Conservation (phyloP, 1,140 invertebrate species). For the Scaptomyza hsui region DNA sequence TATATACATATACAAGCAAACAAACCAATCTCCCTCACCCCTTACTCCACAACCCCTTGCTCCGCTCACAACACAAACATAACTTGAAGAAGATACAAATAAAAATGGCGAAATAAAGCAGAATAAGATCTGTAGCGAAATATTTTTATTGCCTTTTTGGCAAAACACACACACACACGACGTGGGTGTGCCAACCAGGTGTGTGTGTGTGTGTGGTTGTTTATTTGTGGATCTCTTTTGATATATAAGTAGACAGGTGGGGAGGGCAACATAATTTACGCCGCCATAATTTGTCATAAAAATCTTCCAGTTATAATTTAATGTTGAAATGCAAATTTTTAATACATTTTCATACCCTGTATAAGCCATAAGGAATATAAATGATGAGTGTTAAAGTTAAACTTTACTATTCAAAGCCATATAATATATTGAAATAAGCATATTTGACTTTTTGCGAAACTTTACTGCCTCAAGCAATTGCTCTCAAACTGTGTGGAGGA, state of each 20-base stretch:
- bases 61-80: slow-evolving; percentile 29
- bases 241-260: slow-evolving; percentile 58
- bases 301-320: slow-evolving; percentile 81
- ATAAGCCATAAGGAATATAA: slow-evolving; percentile 10
- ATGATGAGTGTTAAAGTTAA: neutral
- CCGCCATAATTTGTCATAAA: slow-evolving; percentile 83
- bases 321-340: slow-evolving; percentile 82
- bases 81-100: slow-evolving; percentile 71
- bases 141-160: slow-evolving; percentile 82
- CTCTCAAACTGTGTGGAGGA: slow-evolving; percentile 4
- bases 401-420: no score
- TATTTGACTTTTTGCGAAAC: no score
- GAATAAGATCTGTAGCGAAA: slow-evolving; percentile 82
- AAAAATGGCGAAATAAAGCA: slow-evolving; percentile 82
- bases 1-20: slow-evolving; percentile 51
- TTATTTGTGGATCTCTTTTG: slow-evolving; percentile 45
- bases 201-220: slow-evolving; percentile 23
- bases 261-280: slow-evolving; percentile 72
- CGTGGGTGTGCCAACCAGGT: slow-evolving; percentile 41
- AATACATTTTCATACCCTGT: slow-evolving; percentile 67
- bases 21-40: slow-evolving; percentile 50
- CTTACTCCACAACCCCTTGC: no score
- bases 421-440: no score
- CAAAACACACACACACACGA: slow-evolving; percentile 46
- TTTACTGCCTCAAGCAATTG: neutral